Base-by-base conservation (phyloP, 2,113 vertebrate species). In the Numida meleagris region DNA sequence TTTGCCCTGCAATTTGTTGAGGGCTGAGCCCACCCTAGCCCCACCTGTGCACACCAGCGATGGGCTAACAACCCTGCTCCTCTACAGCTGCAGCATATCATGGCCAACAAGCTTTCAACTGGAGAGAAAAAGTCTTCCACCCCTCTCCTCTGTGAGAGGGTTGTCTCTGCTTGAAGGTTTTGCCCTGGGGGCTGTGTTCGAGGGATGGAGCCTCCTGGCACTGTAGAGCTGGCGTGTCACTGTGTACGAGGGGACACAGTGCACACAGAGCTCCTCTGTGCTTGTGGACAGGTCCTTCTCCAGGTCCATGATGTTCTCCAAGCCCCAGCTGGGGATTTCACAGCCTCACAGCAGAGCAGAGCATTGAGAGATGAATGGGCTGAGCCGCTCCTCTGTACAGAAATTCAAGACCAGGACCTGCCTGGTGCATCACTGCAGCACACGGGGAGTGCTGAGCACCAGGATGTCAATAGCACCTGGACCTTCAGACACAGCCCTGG, bases 401-500 rank as follows among this genome's bases (percentile, higher is more conserved):
- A 40, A n/a, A 10, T 5, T 70, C 42, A 62, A 38, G 23, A 11
- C 14, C 31, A 18, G 51, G 31, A 3, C 31, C 45, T 33, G 10
- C 31, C 27, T 5, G 10, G 18, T 6, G 50, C 34, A 20, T 18
- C 40, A 1, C 58, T 20, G 45, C 42, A 45, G 42, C 1, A 5
- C 3, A 4, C 27, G 36, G 16, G 51, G 4, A 11, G 19, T 3
- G 29, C 0, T 0, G 5, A 40, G 48, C 10, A 34, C 17, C 20
- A 58, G 77, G 36, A 29, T 24, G n/a, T 10, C 4, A 15, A 4
- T 4, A 72, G 17, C 0, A 0, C 2, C 9, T 2, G 4, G 1
- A 14, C 34, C 38, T 78, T 55, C 10, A 18, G 3, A 36, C 16
- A 14, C 8, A 5, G 6, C 63, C 5, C 53, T 61, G 34, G 13